Percentiles rank a stretch among this genome's conserved stretches.
Evolutionary conservation across 2,113 vertebrate species (phyloP).

Genomic region (Lepus europaeus): DNA sequence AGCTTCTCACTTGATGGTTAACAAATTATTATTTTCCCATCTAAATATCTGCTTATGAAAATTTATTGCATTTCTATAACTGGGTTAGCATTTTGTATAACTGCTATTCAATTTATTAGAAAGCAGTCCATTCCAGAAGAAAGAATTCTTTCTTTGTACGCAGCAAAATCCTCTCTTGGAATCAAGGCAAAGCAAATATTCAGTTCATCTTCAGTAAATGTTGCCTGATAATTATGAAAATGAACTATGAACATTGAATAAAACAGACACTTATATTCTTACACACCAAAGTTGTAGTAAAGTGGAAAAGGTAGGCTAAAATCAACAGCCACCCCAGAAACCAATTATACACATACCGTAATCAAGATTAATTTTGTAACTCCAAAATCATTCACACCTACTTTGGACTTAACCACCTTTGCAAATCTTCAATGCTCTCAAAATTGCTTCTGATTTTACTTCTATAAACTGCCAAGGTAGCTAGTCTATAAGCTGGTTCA

Average conservation of each 20-base stretch:
- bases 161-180: slow-evolving; percentile 32
- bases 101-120: slow-evolving; percentile 8
- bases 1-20: slow-evolving; percentile 25
- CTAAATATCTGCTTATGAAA: background rate
- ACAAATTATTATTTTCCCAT: background rate
- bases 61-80: background rate
- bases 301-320: background rate
- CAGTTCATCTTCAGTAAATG: slow-evolving; percentile 37
- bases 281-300: background rate
- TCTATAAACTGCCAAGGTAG: background rate
- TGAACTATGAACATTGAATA: background rate
- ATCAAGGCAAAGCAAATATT: slow-evolving; percentile 45
- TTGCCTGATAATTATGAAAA: slow-evolving; percentile 53
- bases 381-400: background rate
- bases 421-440: slow-evolving; percentile 34
- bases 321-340: background rate
- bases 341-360: background rate
- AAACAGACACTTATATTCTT: slow-evolving; percentile 3
- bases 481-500: background rate
- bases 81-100: background rate
- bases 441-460: background rate
- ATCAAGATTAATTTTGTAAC: slow-evolving; percentile 3
- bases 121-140: background rate
- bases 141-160: background rate
- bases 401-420: background rate